Base-by-base conservation (phyloP, 2,797 vertebrate species). In the Vipera latastei region DNA sequence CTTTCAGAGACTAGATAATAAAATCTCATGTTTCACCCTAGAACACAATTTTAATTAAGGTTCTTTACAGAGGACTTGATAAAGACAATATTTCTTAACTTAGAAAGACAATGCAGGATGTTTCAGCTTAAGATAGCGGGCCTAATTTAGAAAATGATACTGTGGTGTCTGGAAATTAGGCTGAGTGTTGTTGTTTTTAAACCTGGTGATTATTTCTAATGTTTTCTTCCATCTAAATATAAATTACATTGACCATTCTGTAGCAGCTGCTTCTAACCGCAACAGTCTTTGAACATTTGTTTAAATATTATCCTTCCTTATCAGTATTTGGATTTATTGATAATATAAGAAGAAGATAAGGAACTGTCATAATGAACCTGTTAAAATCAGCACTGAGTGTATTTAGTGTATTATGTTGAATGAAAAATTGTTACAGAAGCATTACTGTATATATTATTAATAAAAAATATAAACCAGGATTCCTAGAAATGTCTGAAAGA, bases 1-100 rank as follows among this genome's bases (percentile, higher is more conserved):
- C 38, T 94, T 94, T 94, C 92, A 89, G 91, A 93, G 90, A 93
- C 4, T 28, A 90, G 56, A 95, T 69, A 59, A 95, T 85, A 95
- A 94, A 51, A 57, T 28, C 86, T 91, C 73, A 18, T 86, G 56
- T 78, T 94, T 95, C 86, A 87, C 51, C 85, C 59, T 89, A 95
- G 86, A 63, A 89, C 38, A 96, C 55, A 94, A 94, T 48, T 91
- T 95, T 88, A 92, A 95, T 94, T 90, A 28, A 0, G 0, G 78
- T 88, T 56, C 14, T 90, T 93, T 87, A 78, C 20, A 89, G 28
- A 14, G 13, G 4, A 93, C 38, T 44, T 93, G 57, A 90, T 87
- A 90, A 93, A 0, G 87, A 38, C 57, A 92, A 51, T 57, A 86
- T 92, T 94, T 90, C 94, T 51, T 93, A 95, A 90, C n/a, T 13